Evolutionary conservation across 2,888 invertebrate genomes (phyloP).

Genomic region (Hedya salicella): DNA sequence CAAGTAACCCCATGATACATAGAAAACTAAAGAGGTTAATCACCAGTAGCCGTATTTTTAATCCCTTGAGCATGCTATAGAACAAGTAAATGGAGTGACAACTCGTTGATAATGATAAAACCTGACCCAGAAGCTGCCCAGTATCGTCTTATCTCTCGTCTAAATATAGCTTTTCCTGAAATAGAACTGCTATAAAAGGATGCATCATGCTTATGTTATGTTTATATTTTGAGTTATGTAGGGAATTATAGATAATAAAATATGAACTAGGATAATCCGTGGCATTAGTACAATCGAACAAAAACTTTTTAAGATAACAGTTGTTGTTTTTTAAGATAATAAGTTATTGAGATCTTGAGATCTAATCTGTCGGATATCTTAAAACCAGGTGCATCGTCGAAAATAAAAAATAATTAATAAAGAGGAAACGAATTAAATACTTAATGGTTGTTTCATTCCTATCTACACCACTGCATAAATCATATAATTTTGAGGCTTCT

Average conservation of each 20-base stretch:
- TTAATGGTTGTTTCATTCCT: too few relatives aligned
- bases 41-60: neutral
- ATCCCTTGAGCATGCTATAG: slow-evolving; percentile 19
- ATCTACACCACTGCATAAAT: too few relatives aligned
- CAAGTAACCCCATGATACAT: neutral
- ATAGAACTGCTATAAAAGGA: slow-evolving; percentile 40
- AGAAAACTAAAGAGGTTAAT: neutral
- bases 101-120: slow-evolving; percentile 38
- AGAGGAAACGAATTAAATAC: too few relatives aligned
- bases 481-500: too few relatives aligned
- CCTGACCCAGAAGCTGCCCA: slow-evolving; percentile 26
- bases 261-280: too few relatives aligned
- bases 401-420: too few relatives aligned
- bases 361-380: too few relatives aligned
- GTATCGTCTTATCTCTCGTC: slow-evolving; percentile 29
- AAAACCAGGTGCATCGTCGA: too few relatives aligned
- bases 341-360: too few relatives aligned
- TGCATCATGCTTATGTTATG: slow-evolving; percentile 10
- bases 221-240: neutral
- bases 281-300: too few relatives aligned
- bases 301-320: too few relatives aligned
- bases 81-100: slow-evolving; percentile 28
- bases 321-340: too few relatives aligned
- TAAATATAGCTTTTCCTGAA: slow-evolving; percentile 33
- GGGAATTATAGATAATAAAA: neutral